A percentile compares a stretch with the other conserved stretches of the same genome.
phyloP scores from a whole-genome alignment of 2,113 vertebrate genomes.

The Saccopteryx leptura region DNA sequence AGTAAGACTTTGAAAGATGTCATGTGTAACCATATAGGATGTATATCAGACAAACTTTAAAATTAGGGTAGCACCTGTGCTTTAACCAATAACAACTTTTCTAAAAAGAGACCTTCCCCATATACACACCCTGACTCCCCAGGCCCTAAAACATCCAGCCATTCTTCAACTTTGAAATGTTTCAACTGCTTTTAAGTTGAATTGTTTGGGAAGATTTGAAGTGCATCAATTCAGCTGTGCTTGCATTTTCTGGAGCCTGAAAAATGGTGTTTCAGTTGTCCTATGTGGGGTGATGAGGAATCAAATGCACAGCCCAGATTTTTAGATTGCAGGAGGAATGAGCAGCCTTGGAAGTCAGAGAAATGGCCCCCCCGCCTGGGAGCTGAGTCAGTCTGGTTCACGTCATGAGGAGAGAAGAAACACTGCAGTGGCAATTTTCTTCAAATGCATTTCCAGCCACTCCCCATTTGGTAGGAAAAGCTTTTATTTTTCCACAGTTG shows the following conservation, averaged over 20 bases:
- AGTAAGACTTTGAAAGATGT: neutral
- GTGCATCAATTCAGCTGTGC: slow-evolving; percentile 17
- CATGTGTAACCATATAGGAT: neutral
- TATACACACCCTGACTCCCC: neutral
- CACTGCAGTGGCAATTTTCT: neutral
- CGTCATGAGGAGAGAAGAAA: neutral
- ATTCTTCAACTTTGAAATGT: slow-evolving; percentile 20
- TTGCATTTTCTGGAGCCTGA: slow-evolving; percentile 45
- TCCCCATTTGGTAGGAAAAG: slow-evolving; percentile 32
- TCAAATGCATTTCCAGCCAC: neutral
- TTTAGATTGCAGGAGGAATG: slow-evolving; percentile 54
- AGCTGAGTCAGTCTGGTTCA: neutral
- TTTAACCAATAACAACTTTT: neutral
- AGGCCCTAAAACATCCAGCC: neutral
- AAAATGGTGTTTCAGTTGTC: slow-evolving; percentile 43
- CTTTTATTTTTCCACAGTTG: slow-evolving; percentile 43
- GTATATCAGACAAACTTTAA: neutral
- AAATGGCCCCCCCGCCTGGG: neutral
- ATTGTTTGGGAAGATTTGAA: slow-evolving; percentile 49
- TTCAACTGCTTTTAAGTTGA: slow-evolving; percentile 20
- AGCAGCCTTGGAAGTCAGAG: neutral
- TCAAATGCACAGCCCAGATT: neutral
- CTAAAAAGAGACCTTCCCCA: neutral
- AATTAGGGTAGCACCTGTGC: neutral
- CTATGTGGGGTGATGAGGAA: neutral